A percentile compares a stretch with the other conserved stretches of the same genome.
Evolutionary conservation across 2,797 vertebrate species (phyloP).

Genomic region (Remorina albescens): DNA sequence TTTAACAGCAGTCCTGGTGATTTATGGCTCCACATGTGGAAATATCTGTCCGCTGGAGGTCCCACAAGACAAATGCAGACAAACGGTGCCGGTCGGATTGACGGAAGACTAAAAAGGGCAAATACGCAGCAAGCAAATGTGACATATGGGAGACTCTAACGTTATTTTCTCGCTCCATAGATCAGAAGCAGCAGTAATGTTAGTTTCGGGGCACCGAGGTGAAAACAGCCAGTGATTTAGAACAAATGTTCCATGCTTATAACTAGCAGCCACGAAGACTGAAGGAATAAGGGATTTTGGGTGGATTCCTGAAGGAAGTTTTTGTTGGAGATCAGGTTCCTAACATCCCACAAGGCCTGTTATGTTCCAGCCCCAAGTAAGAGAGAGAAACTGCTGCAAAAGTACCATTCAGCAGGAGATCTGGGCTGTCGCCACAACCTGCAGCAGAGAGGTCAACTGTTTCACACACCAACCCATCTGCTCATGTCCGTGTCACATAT

Average conservation of each 20-base stretch:
- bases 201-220: conserved; percentile 11
- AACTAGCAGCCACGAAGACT: conserved; percentile 5
- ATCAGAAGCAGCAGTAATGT: conserved; percentile 24
- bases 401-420: conserved; percentile 48
- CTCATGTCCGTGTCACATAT: neutral
- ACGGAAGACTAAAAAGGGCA: neutral
- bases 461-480: conserved; percentile 26
- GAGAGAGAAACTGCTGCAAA: conserved; percentile 41
- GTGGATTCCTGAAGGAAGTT: conserved; percentile 58
- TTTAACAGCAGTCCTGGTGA: conserved; percentile 31
- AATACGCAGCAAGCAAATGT: neutral
- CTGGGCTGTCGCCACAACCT: conserved; percentile 10
- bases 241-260: conserved; percentile 26
- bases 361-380: conserved; percentile 39
- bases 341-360: conserved; percentile 48
- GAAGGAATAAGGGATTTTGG: conserved; percentile 50
- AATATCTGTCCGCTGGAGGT: conserved; percentile 53
- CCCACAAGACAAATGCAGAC: conserved; percentile 6
- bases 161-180: neutral
- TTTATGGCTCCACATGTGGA: conserved; percentile 60
- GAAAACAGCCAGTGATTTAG: conserved; percentile 20
- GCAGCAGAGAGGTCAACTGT: conserved; percentile 19
- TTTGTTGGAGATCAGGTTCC: conserved; percentile 63
- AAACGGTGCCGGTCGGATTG: neutral
- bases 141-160: neutral